Conservation (phyloP, 2,797 vertebrate genomes). For the Euthynnus affinis region DNA sequence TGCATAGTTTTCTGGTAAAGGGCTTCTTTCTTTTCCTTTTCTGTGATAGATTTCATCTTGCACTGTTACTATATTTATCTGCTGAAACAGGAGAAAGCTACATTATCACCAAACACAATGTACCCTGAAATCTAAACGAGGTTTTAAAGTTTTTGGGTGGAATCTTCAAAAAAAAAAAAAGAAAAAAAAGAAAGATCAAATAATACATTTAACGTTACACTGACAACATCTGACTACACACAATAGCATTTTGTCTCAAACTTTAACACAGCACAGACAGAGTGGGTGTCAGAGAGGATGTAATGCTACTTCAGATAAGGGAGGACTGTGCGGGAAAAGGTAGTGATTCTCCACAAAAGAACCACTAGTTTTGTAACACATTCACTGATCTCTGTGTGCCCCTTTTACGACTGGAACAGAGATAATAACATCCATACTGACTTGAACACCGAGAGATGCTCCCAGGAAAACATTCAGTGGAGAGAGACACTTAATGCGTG, state of each 20-base stretch:
- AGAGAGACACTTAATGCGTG: not conserved
- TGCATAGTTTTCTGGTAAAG: not conserved
- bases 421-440: conserved; percentile 17
- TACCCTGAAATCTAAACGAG: not conserved
- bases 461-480: conserved; percentile 34
- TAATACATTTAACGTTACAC: conserved; percentile 16
- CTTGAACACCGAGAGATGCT: not conserved
- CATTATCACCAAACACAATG: not conserved
- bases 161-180: conserved; percentile 9
- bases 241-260: not conserved
- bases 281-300: not conserved
- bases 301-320: conserved; percentile 19
- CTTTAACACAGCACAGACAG: conserved; percentile 21
- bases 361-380: conserved; percentile 11
- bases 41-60: not conserved
- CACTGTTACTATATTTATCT: not conserved
- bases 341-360: conserved; percentile 12
- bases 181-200: not conserved
- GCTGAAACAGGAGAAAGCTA: not conserved
- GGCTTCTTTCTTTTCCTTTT: not conserved
- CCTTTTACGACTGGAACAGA: conserved; percentile 4
- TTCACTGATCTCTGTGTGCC: conserved; percentile 17
- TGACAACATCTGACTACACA: not conserved
- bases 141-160: conserved; percentile 1
- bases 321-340: not conserved